Percentiles rank a stretch among this genome's conserved stretches.
phyloP scores from a whole-genome alignment of 2,888 invertebrate species.

The Phrixothrix hirtus region DNA sequence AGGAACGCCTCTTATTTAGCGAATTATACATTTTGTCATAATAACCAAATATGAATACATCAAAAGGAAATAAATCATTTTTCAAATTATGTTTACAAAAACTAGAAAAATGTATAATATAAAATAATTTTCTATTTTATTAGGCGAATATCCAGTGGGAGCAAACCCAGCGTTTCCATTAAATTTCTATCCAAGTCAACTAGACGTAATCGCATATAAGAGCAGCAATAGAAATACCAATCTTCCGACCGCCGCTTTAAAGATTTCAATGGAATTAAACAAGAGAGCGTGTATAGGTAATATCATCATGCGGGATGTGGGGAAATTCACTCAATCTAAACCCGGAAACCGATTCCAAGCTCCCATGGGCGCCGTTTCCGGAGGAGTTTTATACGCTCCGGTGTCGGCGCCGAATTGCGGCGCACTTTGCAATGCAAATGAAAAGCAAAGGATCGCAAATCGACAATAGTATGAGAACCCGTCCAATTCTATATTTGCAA shows the following conservation, averaged over 20 bases:
- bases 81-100: too few relatives aligned
- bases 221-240: conserved; percentile 46
- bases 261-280: conserved; percentile 55
- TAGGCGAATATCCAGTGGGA: too few relatives aligned
- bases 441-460: conserved; percentile 57
- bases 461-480: conserved; percentile 54
- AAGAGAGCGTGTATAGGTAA: conserved; percentile 52
- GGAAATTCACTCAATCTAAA: conserved; percentile 57
- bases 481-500: conserved; percentile 52
- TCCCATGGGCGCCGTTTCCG: conserved; percentile 54
- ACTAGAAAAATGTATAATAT: too few relatives aligned
- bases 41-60: too few relatives aligned
- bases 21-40: too few relatives aligned
- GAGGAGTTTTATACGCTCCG: conserved; percentile 53
- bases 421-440: conserved; percentile 57
- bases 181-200: conserved; percentile 23
- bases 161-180: neutral
- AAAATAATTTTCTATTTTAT: too few relatives aligned
- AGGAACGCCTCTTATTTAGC: too few relatives aligned
- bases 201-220: conserved; percentile 33
- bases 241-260: conserved; percentile 48
- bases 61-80: too few relatives aligned
- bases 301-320: conserved; percentile 52
- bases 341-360: conserved; percentile 56
- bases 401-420: conserved; percentile 53